Evolutionary conservation across 2,888 invertebrate species (phyloP), one percentile per base, ranked within the genome.

Genomic region (Axea sp.): DNA sequence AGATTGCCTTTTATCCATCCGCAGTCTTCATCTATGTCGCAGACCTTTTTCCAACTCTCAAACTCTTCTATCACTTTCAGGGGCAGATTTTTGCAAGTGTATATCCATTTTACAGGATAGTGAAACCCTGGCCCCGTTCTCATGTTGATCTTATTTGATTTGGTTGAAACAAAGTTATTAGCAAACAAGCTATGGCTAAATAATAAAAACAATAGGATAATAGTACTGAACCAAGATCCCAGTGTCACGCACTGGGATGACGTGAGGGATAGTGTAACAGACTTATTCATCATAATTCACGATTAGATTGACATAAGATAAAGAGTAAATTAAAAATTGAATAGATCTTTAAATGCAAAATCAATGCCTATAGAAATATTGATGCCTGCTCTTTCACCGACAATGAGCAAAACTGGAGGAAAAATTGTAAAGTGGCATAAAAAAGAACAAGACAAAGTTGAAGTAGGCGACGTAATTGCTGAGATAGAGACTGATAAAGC

Each of bases 401-500:
- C 51, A 22, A 51, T 51, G 51, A 51, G 35, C 35, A 49, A 49
- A 49, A 49, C 49, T 49, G 51, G 33, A 33, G 51, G 51, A 51
- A 51, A 51, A 33, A 51, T 51, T 51, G 51, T 33, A 51, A 51
- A 51, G 33, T 51, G 51, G 51, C 35, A 24, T 33, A 51, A 51
- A 35, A 51, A 51, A 51, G 51, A 51, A 51, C 33, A 33, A 33
- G 51, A 51, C 24, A 33, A 33, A 33, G 51, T 51, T 33, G 51
- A 51, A 33, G 24, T 33, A 33, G 51, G 51, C 22, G 33, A 51
- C 24, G 33, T 51, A 33, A 33, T 51, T 22, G 51, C 51, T 51
- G 51, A 51, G 24, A 51, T 51, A 22, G 51, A 51, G 33, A 51
- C 51, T 33, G 51, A 51, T 51, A 51, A 51, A 33, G 51, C 51